Conservation (phyloP, 2,797 vertebrate species). For the Bufotes viridis region DNA sequence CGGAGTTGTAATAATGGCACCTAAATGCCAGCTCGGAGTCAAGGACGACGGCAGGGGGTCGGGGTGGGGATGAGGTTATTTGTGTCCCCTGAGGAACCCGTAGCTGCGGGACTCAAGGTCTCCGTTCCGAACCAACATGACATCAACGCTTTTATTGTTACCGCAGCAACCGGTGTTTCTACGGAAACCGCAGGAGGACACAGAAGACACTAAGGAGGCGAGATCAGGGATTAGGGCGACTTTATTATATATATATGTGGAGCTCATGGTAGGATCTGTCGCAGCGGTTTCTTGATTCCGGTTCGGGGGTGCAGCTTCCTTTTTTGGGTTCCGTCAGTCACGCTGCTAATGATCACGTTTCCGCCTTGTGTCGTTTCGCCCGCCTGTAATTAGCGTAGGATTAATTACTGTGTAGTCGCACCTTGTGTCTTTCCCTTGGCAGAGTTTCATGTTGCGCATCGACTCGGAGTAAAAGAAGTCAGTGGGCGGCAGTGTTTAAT, state of each 20-base stretch:
- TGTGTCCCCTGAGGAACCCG: conserved; percentile 7
- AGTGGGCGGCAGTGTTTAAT: background rate
- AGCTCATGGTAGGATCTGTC: background rate
- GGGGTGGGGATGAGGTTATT: background rate
- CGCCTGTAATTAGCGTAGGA: conserved; percentile 22
- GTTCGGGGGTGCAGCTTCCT: background rate
- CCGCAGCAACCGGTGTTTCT: conserved; percentile 17
- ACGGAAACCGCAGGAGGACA: conserved; percentile 26
- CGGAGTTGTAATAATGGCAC: background rate
- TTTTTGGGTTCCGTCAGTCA: background rate
- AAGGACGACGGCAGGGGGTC: background rate
- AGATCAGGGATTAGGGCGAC: background rate
- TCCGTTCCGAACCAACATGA: background rate
- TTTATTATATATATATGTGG: background rate
- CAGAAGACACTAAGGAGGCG: background rate
- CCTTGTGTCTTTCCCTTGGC: background rate
- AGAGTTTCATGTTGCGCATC: background rate
- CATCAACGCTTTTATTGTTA: background rate
- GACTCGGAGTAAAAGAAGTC: background rate
- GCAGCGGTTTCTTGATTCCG: background rate
- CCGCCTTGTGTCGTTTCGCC: background rate
- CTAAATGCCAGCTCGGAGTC: background rate
- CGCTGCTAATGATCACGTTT: background rate
- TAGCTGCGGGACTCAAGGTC: conserved; percentile 1
- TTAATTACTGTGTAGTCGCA: conserved; percentile 3